Base-by-base conservation (phyloP, 1,140 invertebrate species). In the Gryllus bimaculatus region DNA sequence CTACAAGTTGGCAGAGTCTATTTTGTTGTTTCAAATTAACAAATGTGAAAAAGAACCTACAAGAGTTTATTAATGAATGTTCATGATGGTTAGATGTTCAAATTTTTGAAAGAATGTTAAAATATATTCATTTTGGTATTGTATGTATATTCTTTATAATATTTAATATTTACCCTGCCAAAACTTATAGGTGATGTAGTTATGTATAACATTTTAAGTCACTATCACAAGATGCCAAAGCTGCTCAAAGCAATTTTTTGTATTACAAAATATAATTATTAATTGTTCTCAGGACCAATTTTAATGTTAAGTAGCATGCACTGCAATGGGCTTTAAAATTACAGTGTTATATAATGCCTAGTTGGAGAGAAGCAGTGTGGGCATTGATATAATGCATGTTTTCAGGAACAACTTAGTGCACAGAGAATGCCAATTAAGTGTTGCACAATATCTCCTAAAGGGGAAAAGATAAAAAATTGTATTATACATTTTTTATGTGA, bases 281-380 rank as follows among this genome's bases (percentile, higher is more conserved):
- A 49, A 73, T 78, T 47, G 13, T 21, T 78, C 78, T 78, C 78
- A 78, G 78, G 78, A 74, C 78, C 78, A 47, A 78, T 39, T n/a
- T 78, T 78, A 47, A 74, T 78, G 78, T 78, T 78, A 7, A 8
- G 54, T 78, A 74, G 78, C 20, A 47, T 77, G 76, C 76, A 54
- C 76, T 48, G 47, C 47, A 48, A n/a, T 76, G 76, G 39, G 54
- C 54, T 66, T 39, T 66, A 66, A 66, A 10, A 66, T 66, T 66
- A 66, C 54, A 66, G 54, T 66, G 10, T 66, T 18, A 66, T 66
- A 18, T 7, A 66, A 39, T 39, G 26, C 18, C 10, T 66, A 66
- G 54, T 66, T 18, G 18, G 18, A 66, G 54, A 7, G 54, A 66
- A 66, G 10, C 18, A 66, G 54, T 66, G 54, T 66, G 54, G 18